Evolutionary conservation across 2,113 vertebrate genomes (phyloP).

Genomic region (Nesoenas mayeri): DNA sequence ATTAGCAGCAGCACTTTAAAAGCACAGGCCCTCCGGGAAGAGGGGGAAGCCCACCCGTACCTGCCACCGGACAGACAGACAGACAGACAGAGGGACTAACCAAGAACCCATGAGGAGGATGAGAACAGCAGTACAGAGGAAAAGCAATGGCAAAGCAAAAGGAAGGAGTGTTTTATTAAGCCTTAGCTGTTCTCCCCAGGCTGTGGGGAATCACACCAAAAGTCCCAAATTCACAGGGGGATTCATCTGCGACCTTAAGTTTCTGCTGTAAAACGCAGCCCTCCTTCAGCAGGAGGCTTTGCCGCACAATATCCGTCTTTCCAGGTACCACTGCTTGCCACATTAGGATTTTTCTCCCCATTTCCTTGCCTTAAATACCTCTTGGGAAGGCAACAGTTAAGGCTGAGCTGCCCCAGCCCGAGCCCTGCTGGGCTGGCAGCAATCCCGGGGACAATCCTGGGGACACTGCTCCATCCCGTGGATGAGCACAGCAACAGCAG

Average conservation of each 20-base stretch:
- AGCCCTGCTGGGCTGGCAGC: not conserved
- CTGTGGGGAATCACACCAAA: accelerated
- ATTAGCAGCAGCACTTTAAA: slow-evolving; percentile 92
- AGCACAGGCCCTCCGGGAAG: slow-evolving; percentile 57
- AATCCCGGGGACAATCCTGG: slow-evolving; percentile 65
- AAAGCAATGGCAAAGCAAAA: not conserved
- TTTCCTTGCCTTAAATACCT: not conserved
- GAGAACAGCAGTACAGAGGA: not conserved
- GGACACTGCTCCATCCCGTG: slow-evolving; percentile 70
- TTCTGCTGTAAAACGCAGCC: not conserved
- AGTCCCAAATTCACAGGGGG: not conserved
- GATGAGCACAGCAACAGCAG: slow-evolving; percentile 13
- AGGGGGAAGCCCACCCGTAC: not conserved
- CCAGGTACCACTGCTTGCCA: not conserved
- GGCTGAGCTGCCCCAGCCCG: not conserved
- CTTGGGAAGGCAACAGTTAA: not conserved
- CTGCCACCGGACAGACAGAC: accelerated
- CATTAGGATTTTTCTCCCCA: accelerated
- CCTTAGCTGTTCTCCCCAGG: not conserved
- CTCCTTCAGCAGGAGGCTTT: not conserved
- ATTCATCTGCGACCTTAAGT: not conserved
- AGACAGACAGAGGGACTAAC: accelerated
- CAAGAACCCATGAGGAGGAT: no score
- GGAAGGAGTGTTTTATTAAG: not conserved
- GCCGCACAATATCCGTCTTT: accelerated